Conservation (phyloP, 2,113 vertebrate genomes). For the Sinocyclocheilus anshuiensis region DNA sequence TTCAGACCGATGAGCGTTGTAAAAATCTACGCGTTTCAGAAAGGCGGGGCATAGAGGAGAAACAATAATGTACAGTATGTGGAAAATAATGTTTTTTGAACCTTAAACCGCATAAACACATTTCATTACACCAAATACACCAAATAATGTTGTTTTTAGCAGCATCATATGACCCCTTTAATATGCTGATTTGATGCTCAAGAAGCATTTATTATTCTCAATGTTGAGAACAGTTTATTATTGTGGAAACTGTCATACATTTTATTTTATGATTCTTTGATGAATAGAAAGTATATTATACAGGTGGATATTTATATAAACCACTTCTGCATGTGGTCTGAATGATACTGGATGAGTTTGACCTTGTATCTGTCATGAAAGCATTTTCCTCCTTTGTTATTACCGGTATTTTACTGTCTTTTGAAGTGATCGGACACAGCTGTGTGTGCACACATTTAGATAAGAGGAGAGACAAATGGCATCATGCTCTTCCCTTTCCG, state of each 20-base stretch:
- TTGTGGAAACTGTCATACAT: neutral
- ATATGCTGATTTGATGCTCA: neutral
- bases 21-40: no score
- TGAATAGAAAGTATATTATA: neutral
- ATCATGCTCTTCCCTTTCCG: neutral
- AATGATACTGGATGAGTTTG: neutral
- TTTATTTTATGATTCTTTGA: neutral
- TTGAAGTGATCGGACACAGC: neutral
- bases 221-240: no score
- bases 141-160: no score
- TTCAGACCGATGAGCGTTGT: no score
- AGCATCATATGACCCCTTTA: neutral
- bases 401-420: slow-evolving; percentile 2
- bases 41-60: no score
- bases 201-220: neutral
- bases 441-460: neutral
- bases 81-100: no score
- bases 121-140: no score
- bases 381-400: slow-evolving; percentile 4
- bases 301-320: neutral
- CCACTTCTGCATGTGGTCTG: neutral
- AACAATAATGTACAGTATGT: no score
- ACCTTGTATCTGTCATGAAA: neutral
- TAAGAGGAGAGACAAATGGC: slow-evolving; percentile 29
- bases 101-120: no score